These are phyloP conservation scores for Cyanoramphus novaezelandiae DNA, from an alignment of 2,113 vertebrate genomes.

Conservation along the genomic window DNA sequence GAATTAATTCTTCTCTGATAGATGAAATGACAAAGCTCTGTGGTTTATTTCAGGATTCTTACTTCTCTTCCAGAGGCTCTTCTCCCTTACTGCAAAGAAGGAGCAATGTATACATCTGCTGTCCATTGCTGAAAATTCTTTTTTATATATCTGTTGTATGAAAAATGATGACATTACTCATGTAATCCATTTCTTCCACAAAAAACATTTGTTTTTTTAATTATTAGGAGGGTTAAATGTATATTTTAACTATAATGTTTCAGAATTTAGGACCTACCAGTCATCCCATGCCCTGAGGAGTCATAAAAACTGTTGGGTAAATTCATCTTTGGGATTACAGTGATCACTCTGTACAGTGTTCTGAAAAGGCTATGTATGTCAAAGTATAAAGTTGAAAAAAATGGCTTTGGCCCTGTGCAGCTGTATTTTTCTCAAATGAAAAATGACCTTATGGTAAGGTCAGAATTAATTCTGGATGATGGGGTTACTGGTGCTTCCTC, in stretches of 20 bases:
- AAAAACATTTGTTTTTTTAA: background rate
- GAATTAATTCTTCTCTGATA: constrained; percentile 31
- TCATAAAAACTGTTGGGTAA: background rate
- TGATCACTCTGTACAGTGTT: background rate
- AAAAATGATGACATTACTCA: background rate
- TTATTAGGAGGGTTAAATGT: background rate
- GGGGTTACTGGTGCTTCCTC: background rate
- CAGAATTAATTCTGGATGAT: background rate
- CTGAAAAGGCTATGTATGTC: background rate
- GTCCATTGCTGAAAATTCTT: background rate
- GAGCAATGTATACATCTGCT: background rate
- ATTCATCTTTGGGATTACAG: background rate
- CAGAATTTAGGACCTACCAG: background rate
- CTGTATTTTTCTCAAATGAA: background rate
- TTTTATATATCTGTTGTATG: background rate
- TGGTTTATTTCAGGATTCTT: background rate
- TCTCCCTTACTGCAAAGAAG: background rate
- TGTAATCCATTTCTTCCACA: background rate
- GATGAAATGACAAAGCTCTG: background rate
- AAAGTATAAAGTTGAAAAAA: background rate
- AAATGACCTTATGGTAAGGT: background rate
- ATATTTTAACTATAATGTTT: background rate
- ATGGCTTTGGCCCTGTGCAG: background rate
- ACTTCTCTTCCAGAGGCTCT: background rate
- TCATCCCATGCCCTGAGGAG: background rate